These are phyloP conservation scores for Galeruca laticollis DNA, from an alignment of 2,888 invertebrate species.

Conservation along the genomic window DNA sequence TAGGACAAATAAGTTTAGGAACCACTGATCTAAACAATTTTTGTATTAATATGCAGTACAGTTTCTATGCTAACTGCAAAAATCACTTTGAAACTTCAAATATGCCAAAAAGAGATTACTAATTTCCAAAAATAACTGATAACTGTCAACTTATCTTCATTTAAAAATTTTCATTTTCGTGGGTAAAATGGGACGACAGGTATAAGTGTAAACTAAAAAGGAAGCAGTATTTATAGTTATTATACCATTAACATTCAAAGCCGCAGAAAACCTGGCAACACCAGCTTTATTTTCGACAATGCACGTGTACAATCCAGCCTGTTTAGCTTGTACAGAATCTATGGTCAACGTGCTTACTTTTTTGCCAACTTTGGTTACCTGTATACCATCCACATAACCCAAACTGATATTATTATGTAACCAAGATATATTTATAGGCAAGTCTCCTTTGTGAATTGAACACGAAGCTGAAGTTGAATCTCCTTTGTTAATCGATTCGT, in stretches of 20 bases:
- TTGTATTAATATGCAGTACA: too few species aligned
- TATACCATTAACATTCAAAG: constrained; percentile 78
- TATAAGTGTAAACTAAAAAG: constrained; percentile 1
- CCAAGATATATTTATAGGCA: constrained; percentile 77
- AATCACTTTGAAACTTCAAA: too few species aligned
- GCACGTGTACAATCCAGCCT: constrained; percentile 80
- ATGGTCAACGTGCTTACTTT: constrained; percentile 76
- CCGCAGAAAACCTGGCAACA: constrained; percentile 72
- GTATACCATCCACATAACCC: constrained; percentile 60
- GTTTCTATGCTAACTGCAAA: too few species aligned
- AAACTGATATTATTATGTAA: constrained; percentile 69
- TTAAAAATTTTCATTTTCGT: too few species aligned
- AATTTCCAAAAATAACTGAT: too few species aligned
- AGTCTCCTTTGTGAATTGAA: constrained; percentile 78
- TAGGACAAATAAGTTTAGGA: too few species aligned
- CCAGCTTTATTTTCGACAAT: constrained; percentile 78
- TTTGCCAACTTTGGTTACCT: constrained; percentile 65
- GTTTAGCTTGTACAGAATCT: constrained; percentile 73
- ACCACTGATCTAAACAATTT: too few species aligned
- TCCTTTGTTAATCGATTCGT: constrained; percentile 74
- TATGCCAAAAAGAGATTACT: too few species aligned
- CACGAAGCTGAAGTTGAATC: constrained; percentile 79
- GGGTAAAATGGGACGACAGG: constrained; percentile 4
- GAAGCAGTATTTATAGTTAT: constrained; percentile 34
- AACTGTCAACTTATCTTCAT: too few species aligned